Percentiles rank a stretch among this genome's conserved stretches.
phyloP scores from a whole-genome alignment of 2,113 vertebrate genomes.

The Epinephelus moara region DNA sequence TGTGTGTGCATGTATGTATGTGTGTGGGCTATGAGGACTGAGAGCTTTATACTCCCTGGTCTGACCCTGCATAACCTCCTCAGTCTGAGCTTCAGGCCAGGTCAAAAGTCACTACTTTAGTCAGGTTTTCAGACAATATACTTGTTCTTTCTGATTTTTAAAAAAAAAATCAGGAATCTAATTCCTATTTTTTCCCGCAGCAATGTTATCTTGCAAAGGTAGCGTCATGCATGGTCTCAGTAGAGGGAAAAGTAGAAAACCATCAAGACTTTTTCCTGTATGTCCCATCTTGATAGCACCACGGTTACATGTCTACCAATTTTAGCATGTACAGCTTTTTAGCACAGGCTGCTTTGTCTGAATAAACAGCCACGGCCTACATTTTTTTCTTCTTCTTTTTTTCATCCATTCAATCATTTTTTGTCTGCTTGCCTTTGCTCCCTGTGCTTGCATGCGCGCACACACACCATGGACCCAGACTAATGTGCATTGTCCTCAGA shows the following conservation, averaged over 20 bases:
- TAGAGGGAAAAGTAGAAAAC: not conserved
- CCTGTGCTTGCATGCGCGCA: not conserved
- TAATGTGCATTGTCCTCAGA: slow-evolving; percentile 69
- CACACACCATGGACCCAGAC: slow-evolving; percentile 44
- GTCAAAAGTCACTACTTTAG: slow-evolving; percentile 47
- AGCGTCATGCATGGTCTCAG: not conserved
- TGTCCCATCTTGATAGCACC: not conserved
- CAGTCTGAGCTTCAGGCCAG: slow-evolving; percentile 19
- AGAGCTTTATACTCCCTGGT: slow-evolving; percentile 7
- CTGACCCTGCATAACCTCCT: slow-evolving; percentile 49
- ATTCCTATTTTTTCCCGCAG: not conserved
- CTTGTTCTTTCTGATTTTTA: not conserved
- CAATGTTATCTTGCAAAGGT: not conserved
- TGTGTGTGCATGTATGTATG: slow-evolving; percentile 17
- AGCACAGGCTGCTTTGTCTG: not conserved
- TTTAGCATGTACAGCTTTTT: not conserved
- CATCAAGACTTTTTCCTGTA: not conserved
- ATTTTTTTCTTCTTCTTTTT: not conserved
- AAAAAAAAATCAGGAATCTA: no score
- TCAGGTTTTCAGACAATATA: slow-evolving; percentile 14
- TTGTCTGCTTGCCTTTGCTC: slow-evolving; percentile 6
- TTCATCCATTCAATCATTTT: slow-evolving; percentile 38
- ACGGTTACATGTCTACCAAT: not conserved
- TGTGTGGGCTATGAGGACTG: slow-evolving; percentile 1
- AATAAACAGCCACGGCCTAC: not conserved